phyloP scores from a whole-genome alignment of 2,113 vertebrate species.

The Serinus canaria region DNA sequence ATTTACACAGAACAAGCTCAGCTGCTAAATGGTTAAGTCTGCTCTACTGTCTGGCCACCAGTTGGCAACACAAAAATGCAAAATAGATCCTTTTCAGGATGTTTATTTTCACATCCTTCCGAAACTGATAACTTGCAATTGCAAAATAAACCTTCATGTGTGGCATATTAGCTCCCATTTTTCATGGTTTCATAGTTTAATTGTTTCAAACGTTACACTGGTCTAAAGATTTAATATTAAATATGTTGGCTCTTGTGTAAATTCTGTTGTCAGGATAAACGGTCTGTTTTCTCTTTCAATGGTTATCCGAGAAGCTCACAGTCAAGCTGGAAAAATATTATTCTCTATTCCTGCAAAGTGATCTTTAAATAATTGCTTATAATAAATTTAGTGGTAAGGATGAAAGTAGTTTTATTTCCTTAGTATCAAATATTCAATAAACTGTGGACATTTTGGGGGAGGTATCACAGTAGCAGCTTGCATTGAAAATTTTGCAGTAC shows the following conservation, averaged over 20 bases:
- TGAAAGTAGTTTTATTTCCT: background rate
- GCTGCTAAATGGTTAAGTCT: slow-evolving; percentile 60
- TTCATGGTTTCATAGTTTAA: slow-evolving; percentile 59
- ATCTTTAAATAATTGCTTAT: slow-evolving; percentile 29
- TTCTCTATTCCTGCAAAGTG: background rate
- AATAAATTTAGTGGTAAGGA: slow-evolving; percentile 3
- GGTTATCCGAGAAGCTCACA: slow-evolving; percentile 5
- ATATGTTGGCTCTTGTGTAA: slow-evolving; percentile 18
- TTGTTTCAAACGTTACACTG: slow-evolving; percentile 42
- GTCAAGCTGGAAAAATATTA: slow-evolving; percentile 28
- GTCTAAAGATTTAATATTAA: slow-evolving; percentile 59
- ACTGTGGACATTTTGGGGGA: background rate
- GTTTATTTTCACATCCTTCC: slow-evolving; percentile 70
- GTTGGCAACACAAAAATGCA: slow-evolving; percentile 70
- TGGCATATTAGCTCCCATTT: slow-evolving; percentile 44
- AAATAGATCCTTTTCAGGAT: slow-evolving; percentile 67
- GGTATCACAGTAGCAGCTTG: background rate
- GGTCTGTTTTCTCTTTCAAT: slow-evolving; percentile 23
- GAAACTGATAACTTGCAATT: slow-evolving; percentile 55
- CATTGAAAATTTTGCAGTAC: background rate
- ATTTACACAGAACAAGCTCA: slow-evolving; percentile 15
- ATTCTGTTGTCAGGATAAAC: slow-evolving; percentile 48
- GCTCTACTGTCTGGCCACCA: slow-evolving; percentile 64
- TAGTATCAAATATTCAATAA: background rate
- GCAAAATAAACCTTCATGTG: slow-evolving; percentile 54